Evolutionary conservation across 2,888 invertebrate genomes (phyloP).

Genomic region (Pristionchus exspectatus): DNA sequence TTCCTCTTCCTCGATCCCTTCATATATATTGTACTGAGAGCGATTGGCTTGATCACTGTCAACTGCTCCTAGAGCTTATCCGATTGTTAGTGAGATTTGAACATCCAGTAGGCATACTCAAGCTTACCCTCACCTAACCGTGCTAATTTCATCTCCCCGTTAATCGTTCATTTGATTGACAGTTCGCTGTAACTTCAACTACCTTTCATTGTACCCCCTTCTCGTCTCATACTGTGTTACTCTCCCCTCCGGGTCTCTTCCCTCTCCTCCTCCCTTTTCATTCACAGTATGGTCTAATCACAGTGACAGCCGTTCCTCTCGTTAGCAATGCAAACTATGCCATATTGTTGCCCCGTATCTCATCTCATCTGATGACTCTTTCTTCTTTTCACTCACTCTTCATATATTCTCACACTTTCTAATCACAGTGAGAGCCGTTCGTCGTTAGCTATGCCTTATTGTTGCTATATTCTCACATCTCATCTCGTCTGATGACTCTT

Average conservation of each 20-base stretch:
- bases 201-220: neutral
- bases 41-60: neutral
- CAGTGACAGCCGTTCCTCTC: constrained; percentile 52
- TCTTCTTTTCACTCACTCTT: too few relatives aligned
- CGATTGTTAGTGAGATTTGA: too few relatives aligned
- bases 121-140: neutral
- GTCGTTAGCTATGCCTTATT: too few relatives aligned
- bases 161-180: constrained; percentile 20
- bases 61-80: neutral
- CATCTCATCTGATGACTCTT: too few relatives aligned
- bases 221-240: neutral
- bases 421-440: too few relatives aligned
- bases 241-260: neutral
- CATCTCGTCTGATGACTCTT: too few relatives aligned
- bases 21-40: neutral
- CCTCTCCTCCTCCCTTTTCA: neutral
- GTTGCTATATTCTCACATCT: too few relatives aligned
- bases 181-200: neutral
- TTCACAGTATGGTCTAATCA: constrained; percentile 51
- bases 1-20: neutral
- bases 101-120: too few relatives aligned
- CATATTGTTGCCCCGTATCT: constrained; percentile 30
- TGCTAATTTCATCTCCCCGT: neutral
- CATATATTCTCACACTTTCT: neutral
- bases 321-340: constrained; percentile 48